A percentile compares a stretch with the other conserved stretches of the same genome.
Evolutionary conservation across 2,888 invertebrate species (phyloP).

Genomic region (Nemotelus nigrinus): DNA sequence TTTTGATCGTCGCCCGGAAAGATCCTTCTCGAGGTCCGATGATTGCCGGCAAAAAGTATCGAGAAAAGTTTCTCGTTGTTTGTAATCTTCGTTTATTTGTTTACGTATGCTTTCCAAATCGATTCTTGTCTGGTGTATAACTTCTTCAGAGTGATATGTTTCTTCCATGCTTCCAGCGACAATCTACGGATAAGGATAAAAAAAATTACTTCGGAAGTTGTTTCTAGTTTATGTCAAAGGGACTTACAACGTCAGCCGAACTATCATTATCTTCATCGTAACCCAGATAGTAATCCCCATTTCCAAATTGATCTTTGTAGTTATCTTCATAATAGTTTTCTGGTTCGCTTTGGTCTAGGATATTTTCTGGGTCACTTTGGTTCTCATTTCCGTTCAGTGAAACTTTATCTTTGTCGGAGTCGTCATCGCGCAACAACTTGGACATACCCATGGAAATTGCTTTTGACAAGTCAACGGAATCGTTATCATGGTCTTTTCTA

Average conservation of each 20-base stretch:
- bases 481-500: neutral
- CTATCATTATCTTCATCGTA: slow-evolving; percentile 19
- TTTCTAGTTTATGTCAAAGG: neutral
- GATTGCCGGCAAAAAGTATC: slow-evolving; percentile 61
- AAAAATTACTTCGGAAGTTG: no score
- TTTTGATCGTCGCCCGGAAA: slow-evolving; percentile 34
- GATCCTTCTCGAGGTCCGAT: slow-evolving; percentile 51
- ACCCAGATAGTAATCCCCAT: neutral
- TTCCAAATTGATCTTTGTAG: slow-evolving; percentile 14
- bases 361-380: slow-evolving; percentile 53
- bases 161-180: neutral
- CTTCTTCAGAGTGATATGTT: neutral
- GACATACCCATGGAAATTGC: slow-evolving; percentile 32
- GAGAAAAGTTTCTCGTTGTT: slow-evolving; percentile 61
- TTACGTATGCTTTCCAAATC: slow-evolving; percentile 59
- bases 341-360: slow-evolving; percentile 51
- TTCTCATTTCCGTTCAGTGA: slow-evolving; percentile 2
- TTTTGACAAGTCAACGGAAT: slow-evolving; percentile 18
- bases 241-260: slow-evolving; percentile 18
- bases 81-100: slow-evolving; percentile 61
- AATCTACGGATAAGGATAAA: slow-evolving; percentile 1
- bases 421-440: slow-evolving; percentile 45
- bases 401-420: neutral
- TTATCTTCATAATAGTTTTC: slow-evolving; percentile 51
- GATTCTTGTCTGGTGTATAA: slow-evolving; percentile 54